phyloP scores from a whole-genome alignment of 2,888 invertebrate genomes.

The Drosophila incognita region DNA sequence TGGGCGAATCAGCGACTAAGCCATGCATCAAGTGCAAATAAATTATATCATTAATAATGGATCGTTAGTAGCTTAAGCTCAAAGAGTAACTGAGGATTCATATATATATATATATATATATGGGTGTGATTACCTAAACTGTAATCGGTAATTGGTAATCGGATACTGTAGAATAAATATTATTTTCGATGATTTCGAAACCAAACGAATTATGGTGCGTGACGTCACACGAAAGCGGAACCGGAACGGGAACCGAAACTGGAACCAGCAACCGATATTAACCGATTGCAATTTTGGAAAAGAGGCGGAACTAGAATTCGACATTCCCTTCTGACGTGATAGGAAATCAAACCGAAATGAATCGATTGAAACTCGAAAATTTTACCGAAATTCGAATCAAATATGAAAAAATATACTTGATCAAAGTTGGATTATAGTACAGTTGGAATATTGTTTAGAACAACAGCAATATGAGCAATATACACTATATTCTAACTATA shows the following conservation, averaged over 20 bases:
- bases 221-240: background rate
- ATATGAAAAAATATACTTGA: background rate
- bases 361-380: background rate
- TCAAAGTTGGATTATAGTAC: background rate
- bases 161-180: background rate
- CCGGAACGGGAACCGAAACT: background rate
- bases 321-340: background rate
- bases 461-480: background rate
- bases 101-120: background rate
- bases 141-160: background rate
- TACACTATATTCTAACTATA: no score
- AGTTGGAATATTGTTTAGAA: background rate
- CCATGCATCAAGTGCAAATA: background rate
- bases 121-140: background rate
- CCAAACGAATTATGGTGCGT: background rate
- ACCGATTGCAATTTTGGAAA: background rate
- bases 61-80: no score
- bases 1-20: slow-evolving; percentile 8
- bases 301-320: background rate
- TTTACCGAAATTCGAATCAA: background rate
- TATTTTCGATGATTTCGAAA: background rate
- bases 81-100: background rate
- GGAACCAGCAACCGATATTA: background rate
- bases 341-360: background rate
- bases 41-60: background rate